Evolutionary conservation across 2,113 vertebrate genomes (phyloP).

Genomic region (Oophaga pumilio): DNA sequence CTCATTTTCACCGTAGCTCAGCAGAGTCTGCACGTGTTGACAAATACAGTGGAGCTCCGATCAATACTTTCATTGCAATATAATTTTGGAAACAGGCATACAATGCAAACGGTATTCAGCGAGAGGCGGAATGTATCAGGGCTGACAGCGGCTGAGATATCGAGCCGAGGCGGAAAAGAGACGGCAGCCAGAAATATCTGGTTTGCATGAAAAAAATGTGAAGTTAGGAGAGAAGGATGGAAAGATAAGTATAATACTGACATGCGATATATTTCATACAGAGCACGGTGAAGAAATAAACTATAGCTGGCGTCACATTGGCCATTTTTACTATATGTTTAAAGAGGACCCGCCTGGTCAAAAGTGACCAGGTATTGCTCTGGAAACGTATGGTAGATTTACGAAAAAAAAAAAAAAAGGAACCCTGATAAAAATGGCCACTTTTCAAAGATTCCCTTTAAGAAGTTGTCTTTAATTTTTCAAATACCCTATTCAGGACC

Average conservation of each 20-base stretch:
- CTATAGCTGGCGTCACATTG: background rate
- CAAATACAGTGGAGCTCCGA: slow-evolving; percentile 11
- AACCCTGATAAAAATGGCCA: too few species aligned
- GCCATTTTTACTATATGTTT: background rate
- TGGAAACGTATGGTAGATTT: too few species aligned
- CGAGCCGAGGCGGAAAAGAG: background rate
- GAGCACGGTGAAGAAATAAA: background rate
- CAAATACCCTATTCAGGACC: background rate
- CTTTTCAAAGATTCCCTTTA: background rate
- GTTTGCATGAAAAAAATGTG: background rate
- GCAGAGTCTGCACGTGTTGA: slow-evolving; percentile 26
- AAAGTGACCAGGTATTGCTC: too few species aligned
- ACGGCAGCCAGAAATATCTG: background rate
- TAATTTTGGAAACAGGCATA: slow-evolving; percentile 31
- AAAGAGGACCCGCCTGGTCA: background rate
- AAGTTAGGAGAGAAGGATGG: background rate
- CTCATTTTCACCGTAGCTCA: background rate
- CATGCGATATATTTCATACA: background rate
- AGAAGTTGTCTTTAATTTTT: background rate
- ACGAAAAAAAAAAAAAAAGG: too few species aligned
- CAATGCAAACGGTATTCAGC: slow-evolving; percentile 39
- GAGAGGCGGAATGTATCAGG: slow-evolving; percentile 23
- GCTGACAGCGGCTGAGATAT: slow-evolving; percentile 18
- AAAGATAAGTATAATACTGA: slow-evolving; percentile 3
- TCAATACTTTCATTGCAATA: slow-evolving; percentile 43